Evolutionary conservation across 2,888 invertebrate species (phyloP).

Genomic region (Euzetes globulus): DNA sequence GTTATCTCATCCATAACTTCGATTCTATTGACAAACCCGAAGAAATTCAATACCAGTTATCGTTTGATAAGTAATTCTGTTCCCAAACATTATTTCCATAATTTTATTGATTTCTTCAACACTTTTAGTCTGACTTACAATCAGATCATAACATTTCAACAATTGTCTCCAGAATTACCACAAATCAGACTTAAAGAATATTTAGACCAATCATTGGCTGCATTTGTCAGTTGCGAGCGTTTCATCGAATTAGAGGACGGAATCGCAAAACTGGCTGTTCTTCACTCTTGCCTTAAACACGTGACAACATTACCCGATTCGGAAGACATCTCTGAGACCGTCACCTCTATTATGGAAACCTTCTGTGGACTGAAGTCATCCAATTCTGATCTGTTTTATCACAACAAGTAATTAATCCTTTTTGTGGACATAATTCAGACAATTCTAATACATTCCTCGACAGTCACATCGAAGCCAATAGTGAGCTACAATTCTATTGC

Average conservation of each 20-base stretch:
- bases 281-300: constrained; percentile 13
- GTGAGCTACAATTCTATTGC: neutral
- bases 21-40: neutral
- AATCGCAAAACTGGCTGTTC: constrained; percentile 9
- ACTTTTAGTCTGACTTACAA: constrained; percentile 7
- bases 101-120: neutral
- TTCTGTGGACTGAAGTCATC: neutral
- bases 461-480: neutral
- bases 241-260: constrained; percentile 7
- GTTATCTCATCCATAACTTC: neutral
- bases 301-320: neutral
- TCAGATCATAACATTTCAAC: constrained; percentile 13
- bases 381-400: constrained; percentile 1
- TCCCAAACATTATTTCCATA: neutral
- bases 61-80: constrained; percentile 9
- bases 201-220: neutral
- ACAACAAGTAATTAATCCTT: constrained; percentile 8
- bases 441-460: neutral
- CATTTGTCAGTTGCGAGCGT: neutral
- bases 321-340: neutral
- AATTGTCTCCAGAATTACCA: neutral
- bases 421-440: neutral
- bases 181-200: neutral
- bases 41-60: neutral
- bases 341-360: neutral